phyloP scores from a whole-genome alignment of 2,888 invertebrate species.

The Dicranocentrus wangi region DNA sequence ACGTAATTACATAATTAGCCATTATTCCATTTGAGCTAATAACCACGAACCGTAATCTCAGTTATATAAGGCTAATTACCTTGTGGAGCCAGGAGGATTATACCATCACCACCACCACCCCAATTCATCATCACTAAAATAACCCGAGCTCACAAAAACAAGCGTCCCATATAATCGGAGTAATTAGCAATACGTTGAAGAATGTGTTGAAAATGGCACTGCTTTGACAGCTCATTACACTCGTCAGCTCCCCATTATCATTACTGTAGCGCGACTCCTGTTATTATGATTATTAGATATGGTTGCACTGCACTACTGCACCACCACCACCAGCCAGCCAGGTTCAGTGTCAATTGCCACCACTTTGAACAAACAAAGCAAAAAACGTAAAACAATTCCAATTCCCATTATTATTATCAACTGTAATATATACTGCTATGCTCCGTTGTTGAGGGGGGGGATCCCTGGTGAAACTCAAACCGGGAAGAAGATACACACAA shows the following conservation, averaged over 20 bases:
- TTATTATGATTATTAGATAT: slow-evolving; percentile 19
- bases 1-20: no score
- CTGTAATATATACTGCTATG: slow-evolving; percentile 23
- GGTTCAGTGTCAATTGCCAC: slow-evolving; percentile 47
- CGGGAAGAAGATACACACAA: no score
- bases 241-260: slow-evolving; percentile 4
- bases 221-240: slow-evolving; percentile 36
- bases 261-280: not conserved
- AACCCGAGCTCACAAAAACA: no score
- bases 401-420: not conserved
- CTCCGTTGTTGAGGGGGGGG: no score
- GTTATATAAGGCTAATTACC: no score
- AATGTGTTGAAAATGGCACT: slow-evolving; percentile 36
- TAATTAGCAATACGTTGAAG: slow-evolving; percentile 31
- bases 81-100: no score
- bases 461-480: no score
- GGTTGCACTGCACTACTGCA: no score
- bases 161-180: slow-evolving; percentile 3
- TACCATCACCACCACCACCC: no score
- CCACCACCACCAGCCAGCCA: slow-evolving; percentile 5
- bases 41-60: no score
- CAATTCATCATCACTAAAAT: no score
- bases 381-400: not conserved
- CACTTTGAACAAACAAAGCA: slow-evolving; percentile 24
- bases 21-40: no score